Base-by-base conservation (phyloP, 1,140 invertebrate species). In the Caerostris darwini region DNA sequence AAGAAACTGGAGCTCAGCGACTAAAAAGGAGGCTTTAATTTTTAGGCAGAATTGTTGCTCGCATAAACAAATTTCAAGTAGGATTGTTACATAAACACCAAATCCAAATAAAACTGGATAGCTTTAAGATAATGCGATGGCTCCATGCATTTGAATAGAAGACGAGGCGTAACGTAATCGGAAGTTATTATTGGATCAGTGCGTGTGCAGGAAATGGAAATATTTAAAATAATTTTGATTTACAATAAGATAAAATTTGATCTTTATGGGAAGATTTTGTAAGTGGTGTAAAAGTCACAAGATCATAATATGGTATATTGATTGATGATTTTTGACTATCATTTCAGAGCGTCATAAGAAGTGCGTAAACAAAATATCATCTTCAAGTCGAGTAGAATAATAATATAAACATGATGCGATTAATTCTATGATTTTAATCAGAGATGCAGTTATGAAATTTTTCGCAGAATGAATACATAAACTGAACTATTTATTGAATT, bases 41-140 rank as follows among this genome's bases (percentile, higher is more conserved):
- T 77, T 77, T 50, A 50, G 53, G 71, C 8, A 77, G 34, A 77
- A 34, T 77, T 77, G 7, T 34, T 12, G 19, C 5, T 10, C 10
- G 50, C 19, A 77, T 77, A 77, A 77, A 77, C 71, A 77, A 0
- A 53, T 77, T 50, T 77, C 34, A 77, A 77, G 71, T 77, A 77
- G 71, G 12, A 14, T 5, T 67, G 61, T 67, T 67, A 1, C 61
- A 67, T 67, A 67, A 67, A 14, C 61, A 67, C 17, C 17, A 17
- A 14, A 67, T 67, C 17, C 14, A 67, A n/a, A 34, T 34, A 34
- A 34, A 34, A 34, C 34, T 34, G 34, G 34, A 34, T 34, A 34
- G 34, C 34, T 34, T 34, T 34, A 2, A 34, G 14, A 67, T 17
- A 67, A n/a, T n/a, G n/a, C 61, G 61, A 67, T 67, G 6, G n/a